Conservation (phyloP, 2,113 vertebrate species). For the Dicrurus megarhynchus region DNA sequence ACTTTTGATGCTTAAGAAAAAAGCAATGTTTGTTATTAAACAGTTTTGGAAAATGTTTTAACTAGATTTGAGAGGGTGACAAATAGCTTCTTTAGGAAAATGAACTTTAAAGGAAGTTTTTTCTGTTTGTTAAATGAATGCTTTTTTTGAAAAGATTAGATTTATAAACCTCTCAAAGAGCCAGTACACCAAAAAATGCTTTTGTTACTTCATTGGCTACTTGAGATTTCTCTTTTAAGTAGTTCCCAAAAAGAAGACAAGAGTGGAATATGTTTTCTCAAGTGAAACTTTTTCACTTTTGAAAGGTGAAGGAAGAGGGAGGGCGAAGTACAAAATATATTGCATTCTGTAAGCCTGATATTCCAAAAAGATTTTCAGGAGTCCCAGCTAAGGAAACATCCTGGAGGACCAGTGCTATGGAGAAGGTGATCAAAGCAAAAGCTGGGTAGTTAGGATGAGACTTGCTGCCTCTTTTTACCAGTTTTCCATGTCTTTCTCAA, state of each 20-base stretch:
- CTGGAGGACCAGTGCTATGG: background rate
- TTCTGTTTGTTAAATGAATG: conserved; percentile 25
- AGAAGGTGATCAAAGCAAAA: background rate
- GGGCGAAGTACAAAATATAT: background rate
- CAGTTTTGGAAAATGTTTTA: conserved; percentile 17
- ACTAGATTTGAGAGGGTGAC: background rate
- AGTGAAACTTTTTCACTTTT: background rate
- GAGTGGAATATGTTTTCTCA: conserved; percentile 1
- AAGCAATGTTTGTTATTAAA: conserved; percentile 31
- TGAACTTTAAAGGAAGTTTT: conserved; percentile 8
- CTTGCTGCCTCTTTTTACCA: background rate
- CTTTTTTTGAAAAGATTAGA: conserved; percentile 44
- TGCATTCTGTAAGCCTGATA: background rate
- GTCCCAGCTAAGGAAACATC: background rate
- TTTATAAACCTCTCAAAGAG: background rate
- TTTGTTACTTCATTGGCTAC: conserved; percentile 23
- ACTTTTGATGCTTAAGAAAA: conserved; percentile 30
- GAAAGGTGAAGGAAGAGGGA: background rate
- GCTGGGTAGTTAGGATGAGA: background rate
- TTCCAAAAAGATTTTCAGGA: background rate
- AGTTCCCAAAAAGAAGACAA: conserved; percentile 21
- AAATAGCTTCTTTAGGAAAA: conserved; percentile 37
- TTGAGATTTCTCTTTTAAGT: conserved; percentile 25
- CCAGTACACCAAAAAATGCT: background rate
- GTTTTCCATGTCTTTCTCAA: background rate